A percentile compares a stretch with the other conserved stretches of the same genome.
phyloP scores from a whole-genome alignment of 92 coral and sea anemone species.

The Galaxea fascicularis region DNA sequence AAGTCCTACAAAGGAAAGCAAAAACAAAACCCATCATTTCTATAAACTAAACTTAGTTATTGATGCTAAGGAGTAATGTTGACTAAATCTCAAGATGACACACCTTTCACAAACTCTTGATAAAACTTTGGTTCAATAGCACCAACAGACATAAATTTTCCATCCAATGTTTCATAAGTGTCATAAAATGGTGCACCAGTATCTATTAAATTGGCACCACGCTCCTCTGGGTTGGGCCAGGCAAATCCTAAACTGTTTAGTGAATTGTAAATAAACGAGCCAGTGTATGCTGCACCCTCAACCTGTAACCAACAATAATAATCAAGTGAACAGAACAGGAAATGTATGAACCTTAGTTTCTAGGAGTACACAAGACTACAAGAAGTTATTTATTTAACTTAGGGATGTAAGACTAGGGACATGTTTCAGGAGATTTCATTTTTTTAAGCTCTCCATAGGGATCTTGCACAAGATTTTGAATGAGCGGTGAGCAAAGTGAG shows the following conservation, averaged over 20 bases:
- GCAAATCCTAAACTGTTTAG: constrained; percentile 50
- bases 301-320: constrained; percentile 61
- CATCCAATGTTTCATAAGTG: constrained; percentile 89
- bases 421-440: too few relatives aligned
- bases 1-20: constrained; percentile 59
- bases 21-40: neutral
- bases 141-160: constrained; percentile 89
- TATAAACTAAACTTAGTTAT: too few relatives aligned
- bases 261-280: constrained; percentile 82
- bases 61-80: neutral
- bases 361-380: too few relatives aligned
- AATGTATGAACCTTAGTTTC: too few relatives aligned
- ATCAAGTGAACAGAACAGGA: neutral
- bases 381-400: too few relatives aligned
- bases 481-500: too few relatives aligned
- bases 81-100: neutral
- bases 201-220: constrained; percentile 87
- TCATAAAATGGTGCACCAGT: constrained; percentile 97
- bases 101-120: constrained; percentile 81
- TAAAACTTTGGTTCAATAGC: constrained; percentile 92
- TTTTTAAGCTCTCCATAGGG: too few relatives aligned
- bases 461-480: too few relatives aligned
- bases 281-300: constrained; percentile 84
- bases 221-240: constrained; percentile 76
- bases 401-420: too few relatives aligned